These are phyloP conservation scores for Lacerta viridis DNA, from an alignment of 2,797 vertebrate genomes.

Conservation along the genomic window DNA sequence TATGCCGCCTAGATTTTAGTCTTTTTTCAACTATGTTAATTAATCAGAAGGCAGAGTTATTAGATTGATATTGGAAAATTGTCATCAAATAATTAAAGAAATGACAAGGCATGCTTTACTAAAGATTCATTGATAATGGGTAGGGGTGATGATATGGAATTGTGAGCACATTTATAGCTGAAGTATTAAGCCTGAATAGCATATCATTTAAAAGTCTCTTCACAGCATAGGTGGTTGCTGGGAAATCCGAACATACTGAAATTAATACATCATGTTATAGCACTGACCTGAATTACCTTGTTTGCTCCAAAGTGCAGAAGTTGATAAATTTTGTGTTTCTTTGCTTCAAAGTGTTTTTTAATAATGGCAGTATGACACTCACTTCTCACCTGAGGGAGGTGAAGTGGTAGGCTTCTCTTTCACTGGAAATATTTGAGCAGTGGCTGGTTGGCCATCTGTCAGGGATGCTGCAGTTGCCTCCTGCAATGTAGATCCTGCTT, in stretches of 20 bases:
- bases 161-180: neutral
- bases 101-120: conserved; percentile 1
- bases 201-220: conserved; percentile 1
- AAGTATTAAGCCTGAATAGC: conserved; percentile 1
- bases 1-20: neutral
- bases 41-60: neutral
- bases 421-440: too few species aligned
- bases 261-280: conserved; percentile 4
- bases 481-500: too few species aligned
- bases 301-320: neutral
- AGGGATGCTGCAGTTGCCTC: too few species aligned
- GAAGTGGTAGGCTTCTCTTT: too few species aligned
- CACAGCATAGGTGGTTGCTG: neutral
- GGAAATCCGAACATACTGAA: conserved; percentile 22
- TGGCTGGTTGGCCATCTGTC: too few species aligned
- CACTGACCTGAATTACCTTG: neutral
- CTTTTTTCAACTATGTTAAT: conserved; percentile 1
- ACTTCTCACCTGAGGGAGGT: too few species aligned
- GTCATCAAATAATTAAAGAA: conserved; percentile 20
- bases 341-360: too few species aligned
- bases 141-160: neutral
- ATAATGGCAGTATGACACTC: too few species aligned
- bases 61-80: conserved; percentile 32
- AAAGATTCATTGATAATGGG: conserved; percentile 7
- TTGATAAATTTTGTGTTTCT: neutral